Percentiles rank a stretch among this genome's conserved stretches.
These are phyloP conservation scores for Hyppa rectilinea DNA, from an alignment of 2,888 invertebrate genomes.

Conservation along the genomic window DNA sequence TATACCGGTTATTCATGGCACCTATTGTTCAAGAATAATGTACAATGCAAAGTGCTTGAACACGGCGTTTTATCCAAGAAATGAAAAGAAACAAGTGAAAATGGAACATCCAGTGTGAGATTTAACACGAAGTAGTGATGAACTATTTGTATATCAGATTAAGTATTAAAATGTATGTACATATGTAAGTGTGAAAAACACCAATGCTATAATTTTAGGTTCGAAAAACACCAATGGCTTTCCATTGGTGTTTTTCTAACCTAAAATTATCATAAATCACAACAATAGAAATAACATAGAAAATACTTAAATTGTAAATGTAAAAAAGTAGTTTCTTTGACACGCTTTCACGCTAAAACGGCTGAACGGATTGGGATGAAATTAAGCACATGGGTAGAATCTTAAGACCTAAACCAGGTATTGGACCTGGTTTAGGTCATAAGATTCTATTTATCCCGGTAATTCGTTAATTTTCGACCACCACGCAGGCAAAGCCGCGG, in stretches of 20 bases:
- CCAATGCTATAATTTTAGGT: no score
- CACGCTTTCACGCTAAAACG: no score
- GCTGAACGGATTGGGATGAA: no score
- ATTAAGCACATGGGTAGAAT: no score
- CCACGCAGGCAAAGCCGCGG: no score
- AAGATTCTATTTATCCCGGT: no score
- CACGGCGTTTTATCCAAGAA: conserved; percentile 33
- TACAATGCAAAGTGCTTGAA: conserved; percentile 53
- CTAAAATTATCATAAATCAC: background rate
- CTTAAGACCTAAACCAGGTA: no score
- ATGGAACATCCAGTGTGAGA: conserved; percentile 26
- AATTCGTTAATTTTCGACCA: no score
- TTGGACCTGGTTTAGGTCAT: no score
- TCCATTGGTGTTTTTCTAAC: no score
- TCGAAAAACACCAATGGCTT: background rate
- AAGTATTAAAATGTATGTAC: background rate
- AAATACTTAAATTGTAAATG: no score
- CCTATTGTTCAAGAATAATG: conserved; percentile 55
- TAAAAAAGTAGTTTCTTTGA: no score
- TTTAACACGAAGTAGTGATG: background rate
- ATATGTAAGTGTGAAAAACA: background rate
- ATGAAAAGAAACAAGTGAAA: conserved; percentile 40
- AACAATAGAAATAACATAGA: background rate
- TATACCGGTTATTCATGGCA: conserved; percentile 43
- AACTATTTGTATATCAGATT: background rate